A percentile compares a stretch with the other conserved stretches of the same genome.
These are phyloP conservation scores for Podarcis muralis DNA, from an alignment of 2,113 vertebrate genomes.

Conservation along the genomic window DNA sequence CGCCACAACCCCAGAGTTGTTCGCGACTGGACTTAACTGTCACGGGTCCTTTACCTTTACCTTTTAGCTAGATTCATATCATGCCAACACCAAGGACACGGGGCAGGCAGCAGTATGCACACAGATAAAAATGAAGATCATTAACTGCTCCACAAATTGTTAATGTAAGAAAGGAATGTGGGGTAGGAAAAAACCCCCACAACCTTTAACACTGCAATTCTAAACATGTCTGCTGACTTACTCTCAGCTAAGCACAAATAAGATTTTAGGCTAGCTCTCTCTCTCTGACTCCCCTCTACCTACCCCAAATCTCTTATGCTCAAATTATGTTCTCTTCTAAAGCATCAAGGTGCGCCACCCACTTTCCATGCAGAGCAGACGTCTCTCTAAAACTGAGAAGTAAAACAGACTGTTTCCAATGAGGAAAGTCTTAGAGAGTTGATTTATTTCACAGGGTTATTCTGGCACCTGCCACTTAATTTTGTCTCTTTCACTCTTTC, in stretches of 20 bases:
- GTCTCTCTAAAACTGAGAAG: slow-evolving; percentile 48
- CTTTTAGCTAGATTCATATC: slow-evolving; percentile 13
- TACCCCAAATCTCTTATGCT: background rate
- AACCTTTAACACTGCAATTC: too few relatives aligned
- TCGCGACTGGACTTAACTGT: too few relatives aligned
- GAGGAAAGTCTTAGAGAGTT: slow-evolving; percentile 27
- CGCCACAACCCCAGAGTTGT: too few relatives aligned
- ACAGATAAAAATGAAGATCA: background rate
- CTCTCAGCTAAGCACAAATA: too few relatives aligned
- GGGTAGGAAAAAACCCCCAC: background rate
- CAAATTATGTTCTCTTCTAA: background rate
- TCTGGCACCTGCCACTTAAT: background rate
- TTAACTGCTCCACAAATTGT: background rate
- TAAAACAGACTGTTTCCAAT: slow-evolving; percentile 54
- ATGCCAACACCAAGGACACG: slow-evolving; percentile 21
- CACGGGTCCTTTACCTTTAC: too few relatives aligned
- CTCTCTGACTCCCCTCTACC: too few relatives aligned
- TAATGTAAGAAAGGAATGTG: background rate
- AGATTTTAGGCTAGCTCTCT: too few relatives aligned
- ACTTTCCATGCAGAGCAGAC: slow-evolving; percentile 62
- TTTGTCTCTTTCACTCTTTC: background rate
- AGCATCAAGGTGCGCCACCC: slow-evolving; percentile 14
- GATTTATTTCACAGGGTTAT: slow-evolving; percentile 20
- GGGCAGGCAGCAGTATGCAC: background rate
- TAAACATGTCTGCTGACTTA: too few relatives aligned